Base-by-base conservation (phyloP, 1,140 invertebrate genomes). In the Anastrepha obliqua region DNA sequence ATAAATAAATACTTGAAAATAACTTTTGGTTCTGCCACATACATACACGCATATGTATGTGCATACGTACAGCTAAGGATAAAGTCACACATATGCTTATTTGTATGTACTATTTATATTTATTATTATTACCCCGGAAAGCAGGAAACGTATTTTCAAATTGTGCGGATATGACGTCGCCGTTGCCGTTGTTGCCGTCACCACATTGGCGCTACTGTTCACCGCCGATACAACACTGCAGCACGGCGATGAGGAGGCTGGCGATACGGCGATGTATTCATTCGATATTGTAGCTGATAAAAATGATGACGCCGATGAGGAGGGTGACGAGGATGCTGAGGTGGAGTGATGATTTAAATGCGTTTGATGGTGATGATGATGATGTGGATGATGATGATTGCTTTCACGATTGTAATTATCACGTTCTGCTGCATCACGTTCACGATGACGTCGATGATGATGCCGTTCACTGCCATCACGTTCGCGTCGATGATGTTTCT, bases 121-220 rank as follows among this genome's bases (percentile, higher is more conserved):
- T 70, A 70, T 70, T 55, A 87, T 87, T 86, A 74, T 93, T 93
- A 93, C 92, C 92, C 91, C 91, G 89, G 92, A 93, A 88, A 93
- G 91, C 89, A 93, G 91, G 90, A 93, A 93, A 88, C 91, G 91
- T 91, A 93, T 93, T 92, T 93, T 93, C 89, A 93, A 91, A 90
- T 93, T 93, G 90, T 93, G 92, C 90, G 92, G 92, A 91, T 93
- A 93, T 59, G 92, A 91, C 87, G 91, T 91, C 44, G 91, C 90
- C 51, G 92, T 90, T 65, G 89, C 88, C 70, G 87, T 89, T 62
- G 88, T 88, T 64, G 88, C 89, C 70, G 87, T 87, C 88, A 85
- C 85, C 7, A 86, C 47, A 42, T 39, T 51, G 47, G 55, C 17
- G 39, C 65, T 74, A 74, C 58, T 64, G 85, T 51, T 62, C n/a